These are phyloP conservation scores for Crenichthys baileyi DNA, from an alignment of 2,797 vertebrate species.

Conservation along the genomic window DNA sequence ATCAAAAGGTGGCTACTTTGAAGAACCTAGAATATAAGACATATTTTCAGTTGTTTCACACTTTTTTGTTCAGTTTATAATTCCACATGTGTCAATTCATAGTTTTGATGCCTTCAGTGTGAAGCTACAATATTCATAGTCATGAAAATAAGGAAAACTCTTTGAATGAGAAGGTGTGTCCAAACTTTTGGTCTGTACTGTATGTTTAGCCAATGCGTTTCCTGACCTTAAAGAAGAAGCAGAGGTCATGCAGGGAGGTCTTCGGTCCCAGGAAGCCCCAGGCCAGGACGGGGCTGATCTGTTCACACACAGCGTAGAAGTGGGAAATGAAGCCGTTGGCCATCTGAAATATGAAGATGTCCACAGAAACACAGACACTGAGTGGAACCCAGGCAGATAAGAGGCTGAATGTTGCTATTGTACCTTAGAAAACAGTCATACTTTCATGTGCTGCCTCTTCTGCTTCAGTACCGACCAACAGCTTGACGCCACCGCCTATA, in stretches of 20 bases:
- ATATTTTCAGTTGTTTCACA: too few relatives aligned
- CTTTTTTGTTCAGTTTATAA: too few relatives aligned
- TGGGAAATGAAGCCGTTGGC: constrained; percentile 94
- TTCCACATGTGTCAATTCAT: too few relatives aligned
- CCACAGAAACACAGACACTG: not conserved
- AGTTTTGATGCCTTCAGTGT: too few relatives aligned
- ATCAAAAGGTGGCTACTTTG: too few relatives aligned
- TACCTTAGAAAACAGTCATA: constrained; percentile 38
- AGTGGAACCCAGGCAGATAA: not conserved
- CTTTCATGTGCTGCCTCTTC: constrained; percentile 95
- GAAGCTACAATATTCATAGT: too few relatives aligned
- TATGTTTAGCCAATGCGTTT: not conserved
- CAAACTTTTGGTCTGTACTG: too few relatives aligned
- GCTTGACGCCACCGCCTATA: constrained; percentile 94
- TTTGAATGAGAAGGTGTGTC: too few relatives aligned
- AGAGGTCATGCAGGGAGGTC: constrained; percentile 91
- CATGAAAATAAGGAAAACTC: too few relatives aligned
- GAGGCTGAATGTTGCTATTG: not conserved
- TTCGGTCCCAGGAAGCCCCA: constrained; percentile 98
- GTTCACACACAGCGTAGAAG: constrained; percentile 95
- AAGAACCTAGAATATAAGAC: too few relatives aligned
- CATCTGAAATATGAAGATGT: constrained; percentile 74
- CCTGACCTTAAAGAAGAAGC: constrained; percentile 95
- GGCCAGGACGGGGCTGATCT: constrained; percentile 92
- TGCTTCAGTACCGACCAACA: constrained; percentile 98